Base-by-base conservation (phyloP, 2,888 invertebrate species). In the Autographa gamma region DNA sequence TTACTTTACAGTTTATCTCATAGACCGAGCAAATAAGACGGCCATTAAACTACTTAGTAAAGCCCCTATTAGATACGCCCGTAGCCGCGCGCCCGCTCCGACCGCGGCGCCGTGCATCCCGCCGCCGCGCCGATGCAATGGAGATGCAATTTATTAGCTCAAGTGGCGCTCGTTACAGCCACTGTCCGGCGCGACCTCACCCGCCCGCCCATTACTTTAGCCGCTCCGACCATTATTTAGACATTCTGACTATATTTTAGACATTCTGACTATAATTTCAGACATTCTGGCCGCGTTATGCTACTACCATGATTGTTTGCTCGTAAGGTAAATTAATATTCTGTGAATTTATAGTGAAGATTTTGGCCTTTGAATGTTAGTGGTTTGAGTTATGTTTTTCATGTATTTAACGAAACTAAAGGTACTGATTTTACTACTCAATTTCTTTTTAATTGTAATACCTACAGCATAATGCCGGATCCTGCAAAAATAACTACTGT, bases 121-220 rank as follows among this genome's bases (percentile, higher is more conserved):
- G 38, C 56, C 60, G 66, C 76, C 72, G 56, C 54, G 38, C 56
- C 60, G 66, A 71, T 82, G 84, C 82, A 77, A 77, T 73, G 18
- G 43, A 73, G 73, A 79, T 84, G 80, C 80, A 84, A 83, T 82
- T 79, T 82, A 84, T 84, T 66, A 77, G 62, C 61, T 56, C 60
- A 71, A 75, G 77, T 73, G 73, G 65, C 59, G 60, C 73, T 76
- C 69, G 73, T 79, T 77, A 75, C 62, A 43, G 67, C 63, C 58
- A 34, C 62, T 64, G 71, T 71, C 75, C 69, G 38, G 31, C 54
- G 59, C 68, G 71, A 73, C 69, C 71, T 67, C 58, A 59, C 56
- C 66, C 66, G 7, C 6, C 18, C 25, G 34, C 18, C 62, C 62
- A 76, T 74, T 76, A 80, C 48, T 80, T 67, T 60, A 66, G 70